A percentile compares a stretch with the other conserved stretches of the same genome.
These are phyloP conservation scores for Leptinotarsa rubiginosa DNA, from an alignment of 2,888 invertebrate species.

Conservation along the genomic window DNA sequence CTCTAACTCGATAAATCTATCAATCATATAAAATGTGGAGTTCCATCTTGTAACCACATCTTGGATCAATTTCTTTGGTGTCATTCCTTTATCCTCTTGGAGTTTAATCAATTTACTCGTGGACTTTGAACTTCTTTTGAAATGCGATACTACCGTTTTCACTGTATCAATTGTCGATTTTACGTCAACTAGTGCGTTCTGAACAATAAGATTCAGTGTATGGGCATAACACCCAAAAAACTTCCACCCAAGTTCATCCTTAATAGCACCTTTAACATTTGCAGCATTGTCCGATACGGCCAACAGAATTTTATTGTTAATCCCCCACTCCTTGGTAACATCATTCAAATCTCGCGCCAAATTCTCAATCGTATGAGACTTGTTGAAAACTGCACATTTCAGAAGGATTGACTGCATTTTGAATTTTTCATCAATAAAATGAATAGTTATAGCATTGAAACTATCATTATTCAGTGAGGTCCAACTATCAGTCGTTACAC, in stretches of 20 bases:
- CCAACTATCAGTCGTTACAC: constrained; percentile 43
- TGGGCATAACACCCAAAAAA: constrained; percentile 32
- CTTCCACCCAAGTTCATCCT: constrained; percentile 17
- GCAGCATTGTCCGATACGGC: constrained; percentile 39
- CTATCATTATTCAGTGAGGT: constrained; percentile 32
- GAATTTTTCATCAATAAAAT: constrained; percentile 36
- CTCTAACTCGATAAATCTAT: too few species aligned
- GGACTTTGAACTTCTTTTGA: too few species aligned
- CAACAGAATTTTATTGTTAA: constrained; percentile 29
- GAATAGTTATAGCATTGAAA: constrained; percentile 30
- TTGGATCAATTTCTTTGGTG: too few species aligned
- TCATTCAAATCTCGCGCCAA: constrained; percentile 10
- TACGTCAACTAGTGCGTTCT: constrained; percentile 13
- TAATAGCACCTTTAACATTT: constrained; percentile 33
- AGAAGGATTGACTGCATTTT: constrained; percentile 23
- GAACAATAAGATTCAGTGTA: constrained; percentile 26
- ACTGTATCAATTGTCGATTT: too few species aligned
- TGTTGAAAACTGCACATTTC: constrained; percentile 20
- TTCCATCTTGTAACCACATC: too few species aligned
- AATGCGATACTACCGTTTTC: too few species aligned
- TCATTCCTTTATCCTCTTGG: too few species aligned
- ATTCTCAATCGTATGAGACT: constrained; percentile 27
- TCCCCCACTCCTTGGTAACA: constrained; percentile 18
- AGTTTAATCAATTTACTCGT: background rate
- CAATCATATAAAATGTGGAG: too few species aligned